Percentiles rank a stretch among this genome's conserved stretches.
Evolutionary conservation across 2,113 vertebrate genomes (phyloP).

Genomic region (Hirundichthys speculiger): DNA sequence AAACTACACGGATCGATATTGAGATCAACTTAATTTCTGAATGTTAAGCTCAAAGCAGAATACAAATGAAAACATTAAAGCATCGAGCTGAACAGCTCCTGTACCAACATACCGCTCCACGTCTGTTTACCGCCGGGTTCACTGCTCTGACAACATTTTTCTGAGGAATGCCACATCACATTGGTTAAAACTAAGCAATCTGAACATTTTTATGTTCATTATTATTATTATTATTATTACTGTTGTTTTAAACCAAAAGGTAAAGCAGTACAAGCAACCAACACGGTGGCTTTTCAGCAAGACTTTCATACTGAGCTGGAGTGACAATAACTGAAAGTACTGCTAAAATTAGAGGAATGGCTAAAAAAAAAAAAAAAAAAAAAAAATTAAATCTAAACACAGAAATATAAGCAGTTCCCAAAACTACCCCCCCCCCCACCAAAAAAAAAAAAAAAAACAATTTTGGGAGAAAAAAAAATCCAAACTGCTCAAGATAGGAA

Average conservation of each 20-base stretch:
- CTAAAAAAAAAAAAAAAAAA: too few species aligned
- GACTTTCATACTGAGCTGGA: constrained; percentile 14
- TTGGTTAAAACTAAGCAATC: constrained; percentile 5
- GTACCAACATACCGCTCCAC: constrained; percentile 19
- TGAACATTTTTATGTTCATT: background rate
- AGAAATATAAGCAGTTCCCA: constrained; percentile 17
- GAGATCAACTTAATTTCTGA: constrained; percentile 42
- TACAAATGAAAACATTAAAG: constrained; percentile 50
- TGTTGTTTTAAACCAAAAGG: background rate
- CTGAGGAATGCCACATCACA: constrained; percentile 1
- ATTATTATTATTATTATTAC: too few species aligned
- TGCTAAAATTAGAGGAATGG: constrained; percentile 18
- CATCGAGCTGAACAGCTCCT: constrained; percentile 33
- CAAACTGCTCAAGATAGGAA: constrained; percentile 93
- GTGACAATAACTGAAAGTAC: constrained; percentile 45
- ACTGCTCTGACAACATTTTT: constrained; percentile 13
- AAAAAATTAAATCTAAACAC: constrained; percentile 46
- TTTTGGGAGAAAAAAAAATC: constrained; percentile 80
- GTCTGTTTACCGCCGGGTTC: constrained; percentile 7
- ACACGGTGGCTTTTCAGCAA: constrained; percentile 2
- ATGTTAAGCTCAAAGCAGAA: constrained; percentile 52
- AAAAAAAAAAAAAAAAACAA: constrained; percentile 53
- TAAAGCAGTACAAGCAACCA: background rate
- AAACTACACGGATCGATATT: too few species aligned
- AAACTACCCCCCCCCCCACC: background rate